phyloP scores from a whole-genome alignment of 2,797 vertebrate genomes.

The Helarctos malayanus region DNA sequence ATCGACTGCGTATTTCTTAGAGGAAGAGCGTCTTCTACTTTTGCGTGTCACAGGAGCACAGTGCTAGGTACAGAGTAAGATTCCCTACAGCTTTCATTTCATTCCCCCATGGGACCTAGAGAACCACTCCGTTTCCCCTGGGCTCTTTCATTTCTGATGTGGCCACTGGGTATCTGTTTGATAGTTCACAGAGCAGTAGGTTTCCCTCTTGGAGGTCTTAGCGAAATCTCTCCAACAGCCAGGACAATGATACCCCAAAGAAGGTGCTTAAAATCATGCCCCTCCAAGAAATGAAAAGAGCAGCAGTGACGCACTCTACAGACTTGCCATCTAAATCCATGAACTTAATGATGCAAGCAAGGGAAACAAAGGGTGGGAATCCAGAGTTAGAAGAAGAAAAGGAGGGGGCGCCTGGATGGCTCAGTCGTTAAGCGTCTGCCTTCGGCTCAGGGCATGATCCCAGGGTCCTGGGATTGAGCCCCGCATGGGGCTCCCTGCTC shows the following conservation, averaged over 20 bases:
- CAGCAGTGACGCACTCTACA: background rate
- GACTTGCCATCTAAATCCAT: slow-evolving; percentile 17
- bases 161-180: slow-evolving; percentile 13
- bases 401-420: background rate
- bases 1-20: background rate
- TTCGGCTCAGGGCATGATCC: too few relatives aligned
- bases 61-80: background rate
- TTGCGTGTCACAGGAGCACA: background rate
- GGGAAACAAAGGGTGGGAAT: background rate
- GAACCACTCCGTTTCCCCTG: background rate
- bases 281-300: background rate
- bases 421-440: too few relatives aligned
- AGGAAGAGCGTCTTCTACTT: slow-evolving; percentile 8
- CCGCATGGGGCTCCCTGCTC: too few relatives aligned
- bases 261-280: background rate
- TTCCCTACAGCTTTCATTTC: background rate
- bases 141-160: slow-evolving; percentile 13
- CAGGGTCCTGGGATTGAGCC: too few relatives aligned
- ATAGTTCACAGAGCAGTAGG: background rate
- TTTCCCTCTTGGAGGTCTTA: background rate
- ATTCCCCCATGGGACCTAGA: background rate
- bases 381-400: background rate
- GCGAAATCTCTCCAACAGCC: background rate
- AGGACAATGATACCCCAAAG: background rate
- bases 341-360: background rate